Percentiles rank a stretch among this genome's conserved stretches.
phyloP scores from a whole-genome alignment of 2,888 invertebrate species.

The Hypercompe scribonia region DNA sequence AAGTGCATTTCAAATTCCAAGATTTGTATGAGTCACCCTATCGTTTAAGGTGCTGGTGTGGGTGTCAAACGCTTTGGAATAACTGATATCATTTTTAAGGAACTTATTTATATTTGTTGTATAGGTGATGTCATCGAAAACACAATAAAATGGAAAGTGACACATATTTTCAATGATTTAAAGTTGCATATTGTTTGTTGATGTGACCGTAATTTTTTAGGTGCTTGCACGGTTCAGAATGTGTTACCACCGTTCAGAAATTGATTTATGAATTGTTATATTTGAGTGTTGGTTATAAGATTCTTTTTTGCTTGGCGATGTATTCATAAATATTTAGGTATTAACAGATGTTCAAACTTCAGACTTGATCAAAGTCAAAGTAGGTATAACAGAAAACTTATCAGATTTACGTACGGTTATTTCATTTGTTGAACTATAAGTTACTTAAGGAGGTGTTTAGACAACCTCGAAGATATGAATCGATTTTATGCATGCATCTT shows the following conservation, averaged over 20 bases:
- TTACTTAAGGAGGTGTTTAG: slow-evolving; percentile 23
- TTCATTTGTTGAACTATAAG: neutral
- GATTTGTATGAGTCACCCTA: slow-evolving; percentile 66
- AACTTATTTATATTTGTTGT: slow-evolving; percentile 51
- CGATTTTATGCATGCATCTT: slow-evolving; percentile 50
- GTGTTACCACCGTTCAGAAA: slow-evolving; percentile 2
- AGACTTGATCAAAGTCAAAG: neutral
- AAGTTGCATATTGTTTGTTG: slow-evolving; percentile 30
- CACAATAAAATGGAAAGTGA: slow-evolving; percentile 22
- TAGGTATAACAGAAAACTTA: neutral
- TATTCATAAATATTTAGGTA: neutral
- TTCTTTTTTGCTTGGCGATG: neutral
- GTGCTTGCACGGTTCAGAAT: neutral
- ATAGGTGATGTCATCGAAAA: slow-evolving; percentile 61
- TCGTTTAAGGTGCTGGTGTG: slow-evolving; percentile 51
- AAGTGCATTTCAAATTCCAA: slow-evolving; percentile 64
- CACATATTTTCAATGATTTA: slow-evolving; percentile 6
- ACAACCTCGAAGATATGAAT: slow-evolving; percentile 34
- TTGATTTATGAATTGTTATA: slow-evolving; percentile 5
- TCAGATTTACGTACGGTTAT: neutral
- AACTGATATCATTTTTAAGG: slow-evolving; percentile 66
- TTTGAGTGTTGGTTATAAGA: neutral
- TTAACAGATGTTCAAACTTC: neutral
- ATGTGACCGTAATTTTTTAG: neutral
- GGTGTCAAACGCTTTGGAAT: slow-evolving; percentile 53